Base-by-base conservation (phyloP, 1,140 invertebrate species). In the Drosophila orena region DNA sequence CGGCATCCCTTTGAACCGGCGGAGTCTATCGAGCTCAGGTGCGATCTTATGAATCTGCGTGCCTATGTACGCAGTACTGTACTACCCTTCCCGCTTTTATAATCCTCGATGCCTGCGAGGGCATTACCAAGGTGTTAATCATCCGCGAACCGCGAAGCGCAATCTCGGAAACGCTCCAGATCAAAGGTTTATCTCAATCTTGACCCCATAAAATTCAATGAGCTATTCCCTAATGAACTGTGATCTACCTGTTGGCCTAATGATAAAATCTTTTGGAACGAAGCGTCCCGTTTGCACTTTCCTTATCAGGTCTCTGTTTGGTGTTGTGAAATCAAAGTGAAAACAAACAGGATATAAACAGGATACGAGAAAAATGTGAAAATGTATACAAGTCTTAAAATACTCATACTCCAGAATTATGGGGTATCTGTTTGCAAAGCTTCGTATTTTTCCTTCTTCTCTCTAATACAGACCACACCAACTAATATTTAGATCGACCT, bases 11-110 rank as follows among this genome's bases (percentile, higher is more conserved):
- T 86, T 86, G 81, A 86, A 77, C 60, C 50, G 5, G 10, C 14
- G 50, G 22, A 43, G 77, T 75, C 81, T 68, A 86, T 81, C 69
- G 81, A 86, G 70, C 64, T 81, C 58, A 78, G 65, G 69, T 86
- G 81, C 15, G 73, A 85, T 68, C 64, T 86, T 77, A 81, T 43
- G 46, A 30, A 74, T 85, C 72, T 37, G 22, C 14, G 12, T 24
- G n/a, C 27, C 27, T 0, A 12, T 3, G n/a, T 59, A 10, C 22
- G 34, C 30, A 55, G 22, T 27, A 10, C 22, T 8, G 4, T 5
- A 24, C 4, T 24, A 4, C 24, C 24, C 24, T 24, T 24, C 24
- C 24, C 24, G 24, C 12, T 12, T 14, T 42, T 35, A 62, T 35
- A 62, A 66, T 35, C 44, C 35, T 15, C 35, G 10, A 4, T 35